Evolutionary conservation across 2,888 invertebrate species (phyloP).

Genomic region (Sclerodermus sp.): DNA sequence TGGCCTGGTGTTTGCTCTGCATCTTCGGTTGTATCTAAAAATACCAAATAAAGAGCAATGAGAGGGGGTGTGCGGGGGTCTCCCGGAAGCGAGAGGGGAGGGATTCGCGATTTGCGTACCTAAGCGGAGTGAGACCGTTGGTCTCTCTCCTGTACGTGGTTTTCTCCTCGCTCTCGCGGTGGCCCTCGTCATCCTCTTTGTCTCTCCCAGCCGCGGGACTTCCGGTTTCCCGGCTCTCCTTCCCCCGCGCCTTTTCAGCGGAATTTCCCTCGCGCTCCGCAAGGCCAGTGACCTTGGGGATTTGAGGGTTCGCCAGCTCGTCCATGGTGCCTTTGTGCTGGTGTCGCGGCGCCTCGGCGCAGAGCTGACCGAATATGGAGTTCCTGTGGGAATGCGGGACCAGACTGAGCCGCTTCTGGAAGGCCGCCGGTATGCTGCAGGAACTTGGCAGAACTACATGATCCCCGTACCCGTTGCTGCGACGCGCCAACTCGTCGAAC

Average conservation of each 20-base stretch:
- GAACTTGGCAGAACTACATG: constrained; percentile 36
- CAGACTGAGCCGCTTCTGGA: constrained; percentile 50
- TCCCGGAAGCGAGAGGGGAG: too few species aligned
- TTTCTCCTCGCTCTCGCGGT: background rate
- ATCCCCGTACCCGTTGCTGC: constrained; percentile 37
- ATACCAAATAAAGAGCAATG: background rate
- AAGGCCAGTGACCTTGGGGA: constrained; percentile 3
- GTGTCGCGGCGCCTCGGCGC: background rate
- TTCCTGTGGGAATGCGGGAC: constrained; percentile 42
- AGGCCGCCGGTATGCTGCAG: constrained; percentile 40
- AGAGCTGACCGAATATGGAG: constrained; percentile 43
- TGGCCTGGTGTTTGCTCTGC: constrained; percentile 65
- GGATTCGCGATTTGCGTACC: too few species aligned
- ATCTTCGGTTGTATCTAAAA: constrained; percentile 60
- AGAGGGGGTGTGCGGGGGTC: too few species aligned
- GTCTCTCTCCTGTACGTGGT: constrained; percentile 16
- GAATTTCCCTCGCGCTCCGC: too few species aligned
- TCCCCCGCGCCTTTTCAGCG: too few species aligned
- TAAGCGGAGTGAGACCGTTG: constrained; percentile 37
- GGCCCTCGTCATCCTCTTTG: background rate
- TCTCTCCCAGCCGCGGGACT: too few species aligned
- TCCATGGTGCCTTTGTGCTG: constrained; percentile 1
- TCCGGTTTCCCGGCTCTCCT: too few species aligned
- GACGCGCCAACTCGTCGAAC: constrained; percentile 75
- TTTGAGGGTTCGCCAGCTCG: constrained; percentile 1